Percentiles rank a stretch among this genome's conserved stretches.
phyloP scores from a whole-genome alignment of 1,140 invertebrate species.

The Lasioglossum albipes region DNA sequence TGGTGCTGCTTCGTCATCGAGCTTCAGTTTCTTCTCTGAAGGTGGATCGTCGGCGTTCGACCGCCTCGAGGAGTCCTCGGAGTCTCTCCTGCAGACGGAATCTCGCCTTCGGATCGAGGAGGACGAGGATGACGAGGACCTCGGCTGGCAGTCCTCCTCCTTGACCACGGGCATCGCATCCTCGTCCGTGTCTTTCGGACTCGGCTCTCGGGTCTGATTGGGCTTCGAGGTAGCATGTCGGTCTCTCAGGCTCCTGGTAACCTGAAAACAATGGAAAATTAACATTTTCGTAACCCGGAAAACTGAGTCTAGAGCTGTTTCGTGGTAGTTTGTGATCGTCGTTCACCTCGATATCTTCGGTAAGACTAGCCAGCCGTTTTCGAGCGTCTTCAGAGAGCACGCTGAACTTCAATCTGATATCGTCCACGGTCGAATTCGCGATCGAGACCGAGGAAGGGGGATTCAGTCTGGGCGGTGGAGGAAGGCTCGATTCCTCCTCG shows the following conservation, averaged over 20 bases:
- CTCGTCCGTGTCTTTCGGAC: conserved; percentile 73
- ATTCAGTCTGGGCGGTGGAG: conserved; percentile 71
- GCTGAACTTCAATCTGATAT: conserved; percentile 72
- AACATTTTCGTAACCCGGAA: too few species aligned
- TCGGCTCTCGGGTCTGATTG: conserved; percentile 68
- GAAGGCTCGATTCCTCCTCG: conserved; percentile 74
- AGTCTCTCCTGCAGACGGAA: conserved; percentile 61
- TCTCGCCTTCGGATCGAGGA: conserved; percentile 58
- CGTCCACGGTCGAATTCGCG: conserved; percentile 67
- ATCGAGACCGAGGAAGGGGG: conserved; percentile 33
- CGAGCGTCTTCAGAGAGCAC: conserved; percentile 75
- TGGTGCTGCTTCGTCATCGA: conserved; percentile 81
- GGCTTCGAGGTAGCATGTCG: conserved; percentile 64
- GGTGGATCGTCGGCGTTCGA: conserved; percentile 59
- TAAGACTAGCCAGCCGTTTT: conserved; percentile 70
- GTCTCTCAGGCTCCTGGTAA: conserved; percentile 61
- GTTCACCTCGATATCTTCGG: conserved; percentile 75
- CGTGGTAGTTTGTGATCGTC: not conserved
- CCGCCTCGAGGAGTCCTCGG: conserved; percentile 66
- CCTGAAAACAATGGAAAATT: conserved; percentile 46
- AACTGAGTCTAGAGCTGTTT: not conserved
- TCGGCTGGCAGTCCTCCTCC: conserved; percentile 65
- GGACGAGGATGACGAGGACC: conserved; percentile 51
- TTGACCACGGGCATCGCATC: conserved; percentile 63
- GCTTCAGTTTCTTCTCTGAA: conserved; percentile 71